Evolutionary conservation across 2,888 invertebrate species (phyloP).

Genomic region (Cryptocheilus praepositus): DNA sequence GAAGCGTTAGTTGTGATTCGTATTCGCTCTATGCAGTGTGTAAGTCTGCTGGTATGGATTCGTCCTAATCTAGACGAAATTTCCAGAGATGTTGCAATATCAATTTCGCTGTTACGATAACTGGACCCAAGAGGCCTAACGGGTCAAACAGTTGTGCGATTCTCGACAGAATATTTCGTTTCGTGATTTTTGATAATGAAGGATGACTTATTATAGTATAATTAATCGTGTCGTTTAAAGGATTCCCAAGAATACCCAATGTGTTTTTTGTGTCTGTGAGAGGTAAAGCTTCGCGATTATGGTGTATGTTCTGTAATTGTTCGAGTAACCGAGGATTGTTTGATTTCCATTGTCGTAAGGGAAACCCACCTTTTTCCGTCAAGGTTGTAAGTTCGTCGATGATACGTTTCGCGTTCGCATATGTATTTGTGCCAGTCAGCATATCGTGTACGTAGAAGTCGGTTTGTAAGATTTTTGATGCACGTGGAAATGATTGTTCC

Average conservation of each 20-base stretch:
- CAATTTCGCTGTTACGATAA: neutral
- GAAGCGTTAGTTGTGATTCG: no score
- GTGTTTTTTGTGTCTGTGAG: neutral
- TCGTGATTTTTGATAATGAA: neutral
- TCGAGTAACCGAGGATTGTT: neutral
- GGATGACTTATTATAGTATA: no score
- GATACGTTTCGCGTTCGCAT: neutral
- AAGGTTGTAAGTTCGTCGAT: neutral
- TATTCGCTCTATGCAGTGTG: neutral
- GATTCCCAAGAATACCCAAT: neutral
- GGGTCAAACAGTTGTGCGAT: slow-evolving; percentile 1
- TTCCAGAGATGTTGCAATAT: slow-evolving; percentile 1
- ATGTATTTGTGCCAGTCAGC: neutral
- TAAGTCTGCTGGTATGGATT: neutral
- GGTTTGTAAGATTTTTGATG: neutral
- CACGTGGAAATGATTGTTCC: no score
- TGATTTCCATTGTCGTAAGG: neutral
- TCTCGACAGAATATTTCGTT: neutral
- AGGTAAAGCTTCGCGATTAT: neutral
- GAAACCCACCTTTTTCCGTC: neutral
- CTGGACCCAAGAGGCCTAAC: neutral
- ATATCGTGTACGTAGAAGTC: slow-evolving; percentile 12
- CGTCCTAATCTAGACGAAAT: neutral
- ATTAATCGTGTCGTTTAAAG: neutral
- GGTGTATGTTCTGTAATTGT: neutral